Percentiles rank a stretch among this genome's conserved stretches.
These are phyloP conservation scores for Smutsia gigantea DNA, from an alignment of 2,797 vertebrate genomes.

Conservation along the genomic window DNA sequence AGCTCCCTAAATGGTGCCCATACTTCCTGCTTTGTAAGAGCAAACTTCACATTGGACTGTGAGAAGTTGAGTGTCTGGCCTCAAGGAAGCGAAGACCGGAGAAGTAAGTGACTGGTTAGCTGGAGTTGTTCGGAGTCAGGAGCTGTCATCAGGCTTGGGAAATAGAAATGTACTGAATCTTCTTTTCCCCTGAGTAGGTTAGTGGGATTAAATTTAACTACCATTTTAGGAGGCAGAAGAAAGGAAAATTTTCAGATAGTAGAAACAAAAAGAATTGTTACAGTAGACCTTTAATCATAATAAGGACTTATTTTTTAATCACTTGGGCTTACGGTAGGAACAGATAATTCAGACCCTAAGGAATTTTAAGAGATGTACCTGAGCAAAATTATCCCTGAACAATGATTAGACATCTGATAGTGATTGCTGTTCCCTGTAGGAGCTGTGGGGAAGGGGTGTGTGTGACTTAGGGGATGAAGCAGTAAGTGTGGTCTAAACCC, in stretches of 20 bases:
- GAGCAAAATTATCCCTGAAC: neutral
- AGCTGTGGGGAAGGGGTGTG: neutral
- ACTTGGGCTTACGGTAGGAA: neutral
- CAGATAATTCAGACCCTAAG: neutral
- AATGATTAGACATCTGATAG: neutral
- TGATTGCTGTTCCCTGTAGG: neutral
- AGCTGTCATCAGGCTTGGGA: neutral
- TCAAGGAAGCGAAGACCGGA: neutral
- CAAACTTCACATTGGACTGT: neutral
- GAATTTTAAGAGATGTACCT: neutral
- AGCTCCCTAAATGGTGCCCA: neutral
- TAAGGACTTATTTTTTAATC: conserved; percentile 15
- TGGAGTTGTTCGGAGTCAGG: neutral
- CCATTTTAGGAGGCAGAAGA: conserved; percentile 21
- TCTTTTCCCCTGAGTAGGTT: neutral
- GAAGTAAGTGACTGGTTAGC: neutral
- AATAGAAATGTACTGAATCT: neutral
- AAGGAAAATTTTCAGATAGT: neutral
- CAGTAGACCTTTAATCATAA: neutral
- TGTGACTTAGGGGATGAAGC: neutral
- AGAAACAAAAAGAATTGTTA: conserved; percentile 19
- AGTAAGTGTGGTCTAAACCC: neutral
- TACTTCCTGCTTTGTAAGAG: neutral
- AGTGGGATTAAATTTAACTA: conserved; percentile 33
- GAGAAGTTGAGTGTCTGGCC: neutral